phyloP scores from a whole-genome alignment of 1,140 invertebrate species.

The Drosophila arawakana region DNA sequence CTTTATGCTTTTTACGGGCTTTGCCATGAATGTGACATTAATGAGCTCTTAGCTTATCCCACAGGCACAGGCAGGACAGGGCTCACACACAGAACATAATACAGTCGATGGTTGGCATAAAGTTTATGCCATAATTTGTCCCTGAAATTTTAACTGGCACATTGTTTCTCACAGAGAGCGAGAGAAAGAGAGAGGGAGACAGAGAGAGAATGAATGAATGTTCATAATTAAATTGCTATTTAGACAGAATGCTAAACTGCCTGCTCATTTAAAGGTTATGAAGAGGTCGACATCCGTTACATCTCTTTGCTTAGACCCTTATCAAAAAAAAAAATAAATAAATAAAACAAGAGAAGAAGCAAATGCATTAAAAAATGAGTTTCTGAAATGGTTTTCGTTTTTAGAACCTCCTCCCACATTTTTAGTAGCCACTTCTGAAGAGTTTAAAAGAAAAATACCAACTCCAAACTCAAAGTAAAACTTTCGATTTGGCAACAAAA shows the following conservation, averaged over 20 bases:
- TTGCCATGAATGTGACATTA: slow-evolving; percentile 78
- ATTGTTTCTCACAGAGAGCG: slow-evolving; percentile 18
- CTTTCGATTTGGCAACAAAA: slow-evolving; percentile 55
- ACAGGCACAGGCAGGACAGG: slow-evolving; percentile 48
- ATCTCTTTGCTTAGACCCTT: slow-evolving; percentile 28
- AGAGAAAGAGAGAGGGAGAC: neutral
- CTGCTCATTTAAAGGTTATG: slow-evolving; percentile 73
- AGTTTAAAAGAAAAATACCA: slow-evolving; percentile 23
- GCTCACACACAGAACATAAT: neutral
- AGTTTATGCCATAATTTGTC: slow-evolving; percentile 77
- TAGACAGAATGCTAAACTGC: slow-evolving; percentile 60
- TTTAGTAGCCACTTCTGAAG: slow-evolving; percentile 18
- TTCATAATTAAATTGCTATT: slow-evolving; percentile 80
- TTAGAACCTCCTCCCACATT: neutral
- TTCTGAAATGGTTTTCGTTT: slow-evolving; percentile 45
- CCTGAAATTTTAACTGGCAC: slow-evolving; percentile 56
- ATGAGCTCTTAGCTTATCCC: slow-evolving; percentile 78
- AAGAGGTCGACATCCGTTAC: slow-evolving; percentile 55
- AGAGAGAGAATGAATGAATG: slow-evolving; percentile 12
- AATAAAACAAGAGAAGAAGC: slow-evolving; percentile 51
- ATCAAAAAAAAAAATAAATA: slow-evolving; percentile 41
- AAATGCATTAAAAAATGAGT: slow-evolving; percentile 46
- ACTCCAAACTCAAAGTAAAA: slow-evolving; percentile 11
- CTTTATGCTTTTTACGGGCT: slow-evolving; percentile 65
- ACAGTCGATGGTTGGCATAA: slow-evolving; percentile 33